phyloP scores from a whole-genome alignment of 2,113 vertebrate genomes.

The Blennius ocellaris region DNA sequence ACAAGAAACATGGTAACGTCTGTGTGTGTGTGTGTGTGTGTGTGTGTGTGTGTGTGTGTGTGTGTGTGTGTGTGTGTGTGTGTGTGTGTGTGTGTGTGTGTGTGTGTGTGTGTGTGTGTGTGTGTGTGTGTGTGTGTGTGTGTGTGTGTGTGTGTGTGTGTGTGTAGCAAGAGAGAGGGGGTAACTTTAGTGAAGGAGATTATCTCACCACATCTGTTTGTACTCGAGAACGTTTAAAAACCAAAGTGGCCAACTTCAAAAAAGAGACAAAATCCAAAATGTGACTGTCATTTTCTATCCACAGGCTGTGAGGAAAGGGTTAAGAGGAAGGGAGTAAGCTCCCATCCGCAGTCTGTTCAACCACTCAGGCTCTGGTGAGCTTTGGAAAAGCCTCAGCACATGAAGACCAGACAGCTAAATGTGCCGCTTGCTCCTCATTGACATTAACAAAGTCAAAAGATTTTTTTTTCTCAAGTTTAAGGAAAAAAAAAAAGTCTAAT shows the following conservation, averaged over 20 bases:
- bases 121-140: not conserved
- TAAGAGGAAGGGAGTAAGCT: constrained; percentile 10
- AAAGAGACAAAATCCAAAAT: constrained; percentile 56
- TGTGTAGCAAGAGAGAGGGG: not conserved
- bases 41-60: no score
- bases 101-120: no score
- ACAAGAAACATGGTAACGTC: not conserved
- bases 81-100: no score
- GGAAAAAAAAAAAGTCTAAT: not conserved
- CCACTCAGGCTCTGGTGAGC: constrained; percentile 5
- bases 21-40: no score
- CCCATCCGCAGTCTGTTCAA: constrained; percentile 12
- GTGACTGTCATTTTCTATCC: constrained; percentile 60
- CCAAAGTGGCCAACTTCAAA: constrained; percentile 56
- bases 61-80: no score
- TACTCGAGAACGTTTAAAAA: constrained; percentile 59
- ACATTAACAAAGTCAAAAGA: constrained; percentile 3
- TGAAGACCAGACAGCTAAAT: not conserved
- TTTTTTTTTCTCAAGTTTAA: not conserved
- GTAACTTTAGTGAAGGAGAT: constrained; percentile 40
- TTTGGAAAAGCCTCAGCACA: not conserved
- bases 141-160: not conserved
- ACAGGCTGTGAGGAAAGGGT: constrained; percentile 31
- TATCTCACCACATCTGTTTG: constrained; percentile 64
- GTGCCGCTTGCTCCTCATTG: not conserved